Percentiles rank a stretch among this genome's conserved stretches.
Evolutionary conservation across 2,113 vertebrate species (phyloP).

Genomic region (Platysteira castanea): DNA sequence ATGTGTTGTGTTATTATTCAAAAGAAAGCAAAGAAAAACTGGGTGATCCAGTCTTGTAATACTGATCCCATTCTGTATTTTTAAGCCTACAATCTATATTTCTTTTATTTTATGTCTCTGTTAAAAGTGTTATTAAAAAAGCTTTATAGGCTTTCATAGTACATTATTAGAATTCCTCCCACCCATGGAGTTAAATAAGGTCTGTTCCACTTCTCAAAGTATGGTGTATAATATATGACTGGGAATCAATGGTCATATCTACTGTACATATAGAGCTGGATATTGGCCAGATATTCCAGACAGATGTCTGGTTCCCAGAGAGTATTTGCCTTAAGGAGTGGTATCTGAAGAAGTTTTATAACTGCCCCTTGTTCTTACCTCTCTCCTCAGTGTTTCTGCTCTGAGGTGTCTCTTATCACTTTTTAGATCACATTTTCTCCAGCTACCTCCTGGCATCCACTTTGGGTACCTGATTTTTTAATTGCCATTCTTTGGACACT

Average conservation of each 20-base stretch:
- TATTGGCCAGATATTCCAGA: constrained; percentile 22
- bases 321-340: neutral
- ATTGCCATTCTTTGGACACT: neutral
- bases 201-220: neutral
- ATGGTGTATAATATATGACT: neutral
- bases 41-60: neutral
- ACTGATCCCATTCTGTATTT: neutral
- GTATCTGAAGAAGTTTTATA: neutral
- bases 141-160: neutral
- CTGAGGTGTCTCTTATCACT: neutral
- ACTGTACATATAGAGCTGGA: constrained; percentile 19
- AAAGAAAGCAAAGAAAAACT: neutral
- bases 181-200: neutral
- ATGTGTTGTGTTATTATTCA: neutral
- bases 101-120: neutral
- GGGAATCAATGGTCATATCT: constrained; percentile 28
- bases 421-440: neutral
- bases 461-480: neutral
- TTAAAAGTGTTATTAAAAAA: neutral
- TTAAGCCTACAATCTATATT: neutral
- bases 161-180: neutral
- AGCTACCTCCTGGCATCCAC: neutral
- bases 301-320: constrained; percentile 31
- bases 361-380: neutral
- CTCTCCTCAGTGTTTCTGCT: neutral